Evolutionary conservation across 2,797 vertebrate species (phyloP), one percentile per base, ranked within the genome.

Genomic region (Poeciliopsis gracilis): DNA sequence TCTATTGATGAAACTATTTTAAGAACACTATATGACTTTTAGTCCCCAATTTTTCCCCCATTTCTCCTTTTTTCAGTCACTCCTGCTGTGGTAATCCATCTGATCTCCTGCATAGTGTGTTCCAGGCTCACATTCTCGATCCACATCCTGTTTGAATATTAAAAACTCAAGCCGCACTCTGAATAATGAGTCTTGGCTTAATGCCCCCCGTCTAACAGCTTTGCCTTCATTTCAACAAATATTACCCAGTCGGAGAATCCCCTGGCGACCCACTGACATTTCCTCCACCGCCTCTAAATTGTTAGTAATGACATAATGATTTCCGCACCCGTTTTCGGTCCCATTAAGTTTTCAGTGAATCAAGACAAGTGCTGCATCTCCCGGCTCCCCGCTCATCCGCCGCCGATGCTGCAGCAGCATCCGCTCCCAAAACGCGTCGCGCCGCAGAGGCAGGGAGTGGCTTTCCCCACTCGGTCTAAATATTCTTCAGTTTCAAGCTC

Each of bases 401-500:
- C 36, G 63, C 38, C 36, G 20, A 3, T 11, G 20, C 15, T 41
- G 4, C 43, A 45, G 38, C 67, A 45, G 25, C 12, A 70, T 70
- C 41, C n/a, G 25, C 11, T 45, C n/a, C n/a, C 38, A 45, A 45
- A 3, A 47, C 20, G 49, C n/a, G 25, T 51, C 20, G 81, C 66
- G 11, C 74, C 38, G 9, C 59, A 73, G 75, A 28, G 47, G 0
- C 46, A 77, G 67, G 82, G 81, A 83, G 72, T 51, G 75, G 70
- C 78, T 46, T 77, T 74, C 51, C 7, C 49, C n/a, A 1, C 15
- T 2, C 8, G 2, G 4, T 77, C 18, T 76, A 72, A 77, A 86
- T 71, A 82, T 88, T 84, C 66, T 59, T 85, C 69, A 73, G 47
- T 70, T 84, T 67, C 8, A 74, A 80, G 79, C 51, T 71, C 72